Conservation (phyloP, 2,888 invertebrate species). For the Resseliella maxima region DNA sequence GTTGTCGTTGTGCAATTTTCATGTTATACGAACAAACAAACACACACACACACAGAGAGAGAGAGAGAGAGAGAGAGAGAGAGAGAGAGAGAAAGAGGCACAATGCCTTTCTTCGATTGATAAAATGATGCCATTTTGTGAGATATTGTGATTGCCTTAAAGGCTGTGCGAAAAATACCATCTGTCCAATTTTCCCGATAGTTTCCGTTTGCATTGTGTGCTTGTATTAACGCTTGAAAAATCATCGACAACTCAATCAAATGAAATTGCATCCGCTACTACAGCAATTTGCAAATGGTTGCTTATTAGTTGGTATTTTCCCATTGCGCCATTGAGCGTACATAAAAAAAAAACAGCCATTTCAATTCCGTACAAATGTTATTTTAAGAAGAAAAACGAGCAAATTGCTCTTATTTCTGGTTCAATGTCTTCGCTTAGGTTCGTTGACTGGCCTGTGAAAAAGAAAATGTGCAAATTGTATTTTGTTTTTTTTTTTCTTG, state of each 20-base stretch:
- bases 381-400: background rate
- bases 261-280: background rate
- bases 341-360: background rate
- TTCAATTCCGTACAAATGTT: too few relatives aligned
- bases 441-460: background rate
- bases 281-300: background rate
- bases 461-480: background rate
- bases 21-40: too few relatives aligned
- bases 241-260: background rate
- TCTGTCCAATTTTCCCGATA: background rate
- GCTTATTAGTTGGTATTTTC: background rate
- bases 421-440: background rate
- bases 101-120: background rate
- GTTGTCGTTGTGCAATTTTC: background rate
- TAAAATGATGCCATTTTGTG: background rate
- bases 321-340: background rate
- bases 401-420: background rate
- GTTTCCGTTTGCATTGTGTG: constrained; percentile 2
- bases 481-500: too few relatives aligned
- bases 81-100: too few relatives aligned
- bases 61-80: too few relatives aligned
- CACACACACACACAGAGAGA: background rate
- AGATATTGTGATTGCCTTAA: background rate
- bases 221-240: background rate
- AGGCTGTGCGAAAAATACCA: background rate